Percentiles rank a stretch among this genome's conserved stretches.
Evolutionary conservation across 2,888 invertebrate genomes (phyloP).

Genomic region (Gerris lacustris): DNA sequence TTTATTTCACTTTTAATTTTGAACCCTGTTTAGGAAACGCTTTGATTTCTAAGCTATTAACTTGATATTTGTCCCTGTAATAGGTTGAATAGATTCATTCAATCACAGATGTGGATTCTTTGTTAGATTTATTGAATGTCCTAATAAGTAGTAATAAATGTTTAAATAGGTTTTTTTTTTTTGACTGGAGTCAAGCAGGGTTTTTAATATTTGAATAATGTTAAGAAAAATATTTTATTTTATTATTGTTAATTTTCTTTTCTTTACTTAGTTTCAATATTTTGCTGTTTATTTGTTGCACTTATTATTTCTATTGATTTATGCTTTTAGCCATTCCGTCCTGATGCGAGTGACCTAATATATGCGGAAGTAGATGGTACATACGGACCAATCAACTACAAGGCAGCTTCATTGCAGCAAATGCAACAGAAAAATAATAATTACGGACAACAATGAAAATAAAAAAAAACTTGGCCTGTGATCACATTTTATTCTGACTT

Average conservation of each 20-base stretch:
- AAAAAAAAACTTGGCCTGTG: neutral
- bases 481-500: neutral
- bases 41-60: too few relatives aligned
- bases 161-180: too few relatives aligned
- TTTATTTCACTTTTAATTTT: too few relatives aligned
- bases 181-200: too few relatives aligned
- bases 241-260: neutral
- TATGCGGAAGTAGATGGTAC: slow-evolving; percentile 83
- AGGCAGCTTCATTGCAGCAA: slow-evolving; percentile 53
- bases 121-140: too few relatives aligned
- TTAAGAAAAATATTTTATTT: too few relatives aligned
- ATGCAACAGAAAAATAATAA: slow-evolving; percentile 1
- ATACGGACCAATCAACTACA: slow-evolving; percentile 85
- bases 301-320: slow-evolving; percentile 25
- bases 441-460: neutral
- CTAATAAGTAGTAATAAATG: too few relatives aligned
- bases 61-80: too few relatives aligned
- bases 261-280: slow-evolving; percentile 6
- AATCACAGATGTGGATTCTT: too few relatives aligned
- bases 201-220: too few relatives aligned
- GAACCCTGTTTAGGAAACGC: too few relatives aligned
- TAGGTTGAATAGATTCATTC: too few relatives aligned
- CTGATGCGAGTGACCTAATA: slow-evolving; percentile 65
- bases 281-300: slow-evolving; percentile 5
- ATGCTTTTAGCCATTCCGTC: slow-evolving; percentile 58